These are phyloP conservation scores for Chloebia gouldiae DNA, from an alignment of 2,113 vertebrate species.

Conservation along the genomic window DNA sequence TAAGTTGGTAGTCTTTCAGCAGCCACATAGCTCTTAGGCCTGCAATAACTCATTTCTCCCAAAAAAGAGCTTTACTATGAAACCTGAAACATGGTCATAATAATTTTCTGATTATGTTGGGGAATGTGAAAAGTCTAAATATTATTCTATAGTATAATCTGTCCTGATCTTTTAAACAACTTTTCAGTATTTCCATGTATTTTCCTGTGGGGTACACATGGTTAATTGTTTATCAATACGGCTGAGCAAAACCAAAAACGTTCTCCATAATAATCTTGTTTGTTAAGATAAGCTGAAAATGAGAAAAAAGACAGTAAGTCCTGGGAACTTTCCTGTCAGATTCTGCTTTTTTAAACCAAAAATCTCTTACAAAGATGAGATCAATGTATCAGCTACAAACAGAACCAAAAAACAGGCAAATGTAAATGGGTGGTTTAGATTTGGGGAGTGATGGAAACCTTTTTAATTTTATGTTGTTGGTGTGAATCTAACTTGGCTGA, in stretches of 20 bases:
- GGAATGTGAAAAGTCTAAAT: constrained; percentile 70
- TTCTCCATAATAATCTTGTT: background rate
- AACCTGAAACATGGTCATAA: constrained; percentile 65
- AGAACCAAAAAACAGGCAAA: constrained; percentile 27
- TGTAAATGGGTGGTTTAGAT: background rate
- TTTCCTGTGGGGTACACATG: constrained; percentile 21
- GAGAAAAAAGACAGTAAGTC: background rate
- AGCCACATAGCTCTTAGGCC: constrained; percentile 49
- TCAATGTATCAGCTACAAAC: background rate
- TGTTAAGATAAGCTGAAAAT: background rate
- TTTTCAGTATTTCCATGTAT: constrained; percentile 59
- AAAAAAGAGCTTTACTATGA: constrained; percentile 56
- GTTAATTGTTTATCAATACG: background rate
- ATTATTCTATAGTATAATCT: constrained; percentile 73
- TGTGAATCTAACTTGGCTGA: constrained; percentile 42
- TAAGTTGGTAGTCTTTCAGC: constrained; percentile 71
- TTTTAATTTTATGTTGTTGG: constrained; percentile 17
- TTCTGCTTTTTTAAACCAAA: background rate
- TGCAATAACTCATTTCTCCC: constrained; percentile 70
- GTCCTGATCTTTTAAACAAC: constrained; percentile 67
- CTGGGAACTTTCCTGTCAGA: background rate
- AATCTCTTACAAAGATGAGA: background rate
- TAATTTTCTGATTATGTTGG: constrained; percentile 65
- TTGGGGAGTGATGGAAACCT: background rate
- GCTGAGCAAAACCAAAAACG: background rate